These are phyloP conservation scores for Drosophila vallismaia DNA, from an alignment of 2,888 invertebrate genomes.

Conservation along the genomic window DNA sequence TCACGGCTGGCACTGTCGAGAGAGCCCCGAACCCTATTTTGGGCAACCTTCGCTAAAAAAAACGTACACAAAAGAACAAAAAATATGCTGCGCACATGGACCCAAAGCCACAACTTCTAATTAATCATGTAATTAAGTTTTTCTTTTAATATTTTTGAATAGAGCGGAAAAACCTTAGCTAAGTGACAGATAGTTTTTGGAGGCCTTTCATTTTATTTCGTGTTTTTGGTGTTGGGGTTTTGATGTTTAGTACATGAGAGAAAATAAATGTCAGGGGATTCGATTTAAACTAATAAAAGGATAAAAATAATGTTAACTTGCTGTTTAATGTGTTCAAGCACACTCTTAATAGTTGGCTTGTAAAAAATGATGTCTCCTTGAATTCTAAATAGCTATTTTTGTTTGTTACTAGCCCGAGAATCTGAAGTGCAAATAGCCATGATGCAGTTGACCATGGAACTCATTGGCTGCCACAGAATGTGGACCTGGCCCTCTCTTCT, in stretches of 20 bases:
- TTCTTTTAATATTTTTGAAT: constrained; percentile 32
- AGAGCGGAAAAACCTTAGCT: constrained; percentile 52
- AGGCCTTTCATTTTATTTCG: constrained; percentile 63
- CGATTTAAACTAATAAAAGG: too few relatives aligned
- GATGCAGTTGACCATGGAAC: constrained; percentile 48
- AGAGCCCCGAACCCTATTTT: constrained; percentile 48
- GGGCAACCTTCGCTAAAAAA: constrained; percentile 55
- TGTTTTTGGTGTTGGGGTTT: not conserved
- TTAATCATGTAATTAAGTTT: constrained; percentile 68
- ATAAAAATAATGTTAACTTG: too few relatives aligned
- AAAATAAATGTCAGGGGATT: too few relatives aligned
- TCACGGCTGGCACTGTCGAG: constrained; percentile 39
- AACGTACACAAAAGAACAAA: constrained; percentile 29
- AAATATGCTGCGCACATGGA: constrained; percentile 23
- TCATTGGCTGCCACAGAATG: constrained; percentile 44
- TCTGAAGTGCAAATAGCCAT: constrained; percentile 38
- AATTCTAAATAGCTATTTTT: too few relatives aligned
- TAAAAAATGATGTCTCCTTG: too few relatives aligned
- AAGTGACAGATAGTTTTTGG: constrained; percentile 45
- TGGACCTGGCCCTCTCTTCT: not conserved
- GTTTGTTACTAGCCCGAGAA: constrained; percentile 6
- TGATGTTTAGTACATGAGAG: too few relatives aligned
- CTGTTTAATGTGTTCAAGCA: too few relatives aligned
- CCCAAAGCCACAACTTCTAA: constrained; percentile 37
- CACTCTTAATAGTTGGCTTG: too few relatives aligned